Percentiles rank a stretch among this genome's conserved stretches.
These are phyloP conservation scores for Ophiothrix spiculata DNA, from an alignment of 35 echinoderm and acorn worm genomes.

Conservation along the genomic window DNA sequence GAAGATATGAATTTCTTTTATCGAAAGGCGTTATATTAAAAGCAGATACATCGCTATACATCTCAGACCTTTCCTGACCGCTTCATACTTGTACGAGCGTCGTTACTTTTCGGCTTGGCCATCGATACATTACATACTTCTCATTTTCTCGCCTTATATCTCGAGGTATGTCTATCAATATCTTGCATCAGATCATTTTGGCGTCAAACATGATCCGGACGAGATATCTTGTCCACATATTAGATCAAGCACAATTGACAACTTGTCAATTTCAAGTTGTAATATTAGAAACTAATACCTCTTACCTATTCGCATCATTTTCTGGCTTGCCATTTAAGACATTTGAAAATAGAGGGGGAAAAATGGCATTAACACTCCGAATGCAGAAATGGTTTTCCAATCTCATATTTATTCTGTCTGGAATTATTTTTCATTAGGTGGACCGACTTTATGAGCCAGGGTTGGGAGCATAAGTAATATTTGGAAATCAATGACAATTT, in stretches of 20 bases:
- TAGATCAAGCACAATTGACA: not conserved
- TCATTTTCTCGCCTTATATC: not conserved
- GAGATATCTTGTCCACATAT: not conserved
- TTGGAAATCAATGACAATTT: too few species aligned
- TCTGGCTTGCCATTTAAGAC: too few species aligned
- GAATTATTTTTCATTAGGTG: too few species aligned
- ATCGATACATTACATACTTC: not conserved
- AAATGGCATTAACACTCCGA: too few species aligned
- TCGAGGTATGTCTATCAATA: not conserved
- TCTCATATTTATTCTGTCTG: too few species aligned
- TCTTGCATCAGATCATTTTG: slow-evolving; percentile 5
- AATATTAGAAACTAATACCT: not conserved
- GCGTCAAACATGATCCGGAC: slow-evolving; percentile 6
- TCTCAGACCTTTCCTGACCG: not conserved
- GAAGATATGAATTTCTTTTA: not conserved
- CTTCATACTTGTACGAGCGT: not conserved
- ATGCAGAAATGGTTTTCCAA: too few species aligned
- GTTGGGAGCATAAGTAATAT: too few species aligned
- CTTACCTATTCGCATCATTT: not conserved
- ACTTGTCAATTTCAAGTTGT: slow-evolving; percentile 7
- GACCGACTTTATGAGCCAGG: too few species aligned
- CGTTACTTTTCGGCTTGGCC: not conserved
- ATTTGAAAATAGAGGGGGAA: too few species aligned
- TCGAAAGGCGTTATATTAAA: not conserved
- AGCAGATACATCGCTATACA: not conserved